A percentile compares a stretch with the other conserved stretches of the same genome.
Evolutionary conservation across 2,797 vertebrate genomes (phyloP).

Genomic region (Aplochiton taeniatus): DNA sequence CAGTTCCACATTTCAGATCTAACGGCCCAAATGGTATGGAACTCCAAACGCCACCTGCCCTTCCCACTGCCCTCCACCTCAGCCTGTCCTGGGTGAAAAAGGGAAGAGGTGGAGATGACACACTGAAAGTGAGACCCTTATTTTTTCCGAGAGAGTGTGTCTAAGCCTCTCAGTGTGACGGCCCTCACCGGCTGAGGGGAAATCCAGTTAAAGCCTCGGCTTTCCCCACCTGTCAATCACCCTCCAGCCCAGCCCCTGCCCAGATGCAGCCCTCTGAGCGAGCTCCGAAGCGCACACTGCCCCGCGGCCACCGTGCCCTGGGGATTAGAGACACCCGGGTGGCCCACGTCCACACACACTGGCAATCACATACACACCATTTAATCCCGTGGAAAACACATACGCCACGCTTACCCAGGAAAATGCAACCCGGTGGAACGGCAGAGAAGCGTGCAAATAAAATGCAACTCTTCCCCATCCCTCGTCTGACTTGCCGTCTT

Average conservation of each 20-base stretch:
- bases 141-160: neutral
- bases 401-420: neutral
- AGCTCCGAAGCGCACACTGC: constrained; percentile 33
- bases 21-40: too few relatives aligned
- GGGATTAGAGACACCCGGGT: constrained; percentile 43
- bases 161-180: constrained; percentile 19
- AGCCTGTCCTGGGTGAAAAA: too few relatives aligned
- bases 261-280: constrained; percentile 23
- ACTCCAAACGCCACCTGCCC: too few relatives aligned
- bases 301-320: constrained; percentile 24
- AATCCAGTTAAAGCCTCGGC: constrained; percentile 35
- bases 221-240: constrained; percentile 25
- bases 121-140: too few relatives aligned
- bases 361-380: too few relatives aligned
- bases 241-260: constrained; percentile 21
- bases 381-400: neutral
- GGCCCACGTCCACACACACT: constrained; percentile 11
- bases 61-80: too few relatives aligned
- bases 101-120: too few relatives aligned
- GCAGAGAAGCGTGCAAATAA: too few relatives aligned
- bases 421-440: too few relatives aligned
- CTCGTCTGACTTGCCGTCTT: too few relatives aligned
- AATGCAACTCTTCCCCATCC: too few relatives aligned
- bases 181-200: constrained; percentile 37
- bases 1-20: too few relatives aligned